Percentiles rank a stretch among this genome's conserved stretches.
These are phyloP conservation scores for Passer domesticus DNA, from an alignment of 2,113 vertebrate species.

Conservation along the genomic window DNA sequence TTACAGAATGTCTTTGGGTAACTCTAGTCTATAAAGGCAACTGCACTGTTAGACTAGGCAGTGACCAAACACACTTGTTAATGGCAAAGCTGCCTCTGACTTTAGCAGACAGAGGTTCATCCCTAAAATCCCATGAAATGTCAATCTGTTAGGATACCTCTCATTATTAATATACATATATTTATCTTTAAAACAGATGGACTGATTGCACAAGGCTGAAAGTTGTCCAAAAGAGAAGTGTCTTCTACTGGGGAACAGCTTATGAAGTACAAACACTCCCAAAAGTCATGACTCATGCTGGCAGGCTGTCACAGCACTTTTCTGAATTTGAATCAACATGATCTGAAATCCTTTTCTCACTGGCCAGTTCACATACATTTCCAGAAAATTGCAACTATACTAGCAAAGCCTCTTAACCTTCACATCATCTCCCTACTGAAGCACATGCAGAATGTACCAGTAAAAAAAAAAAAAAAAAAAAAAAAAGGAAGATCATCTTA, in stretches of 20 bases:
- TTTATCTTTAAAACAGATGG: neutral
- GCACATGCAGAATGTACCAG: neutral
- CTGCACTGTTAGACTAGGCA: neutral
- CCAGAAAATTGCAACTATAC: neutral
- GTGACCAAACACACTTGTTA: neutral
- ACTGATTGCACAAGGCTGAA: neutral
- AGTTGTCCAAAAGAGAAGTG: neutral
- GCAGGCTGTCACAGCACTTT: neutral
- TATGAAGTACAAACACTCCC: neutral
- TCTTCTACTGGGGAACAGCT: neutral
- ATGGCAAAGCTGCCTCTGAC: neutral
- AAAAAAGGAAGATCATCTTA: neutral
- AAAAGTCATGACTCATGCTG: neutral
- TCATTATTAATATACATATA: neutral
- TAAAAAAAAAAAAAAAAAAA: neutral
- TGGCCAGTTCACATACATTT: neutral
- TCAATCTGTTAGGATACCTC: neutral
- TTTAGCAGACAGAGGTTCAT: neutral
- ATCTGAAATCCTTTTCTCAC: neutral
- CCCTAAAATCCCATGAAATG: neutral
- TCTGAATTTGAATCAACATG: neutral
- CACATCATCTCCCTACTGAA: rapidly evolving
- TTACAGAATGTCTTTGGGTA: neutral
- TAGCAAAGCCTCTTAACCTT: neutral
- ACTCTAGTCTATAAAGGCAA: neutral